These are phyloP conservation scores for Poicephalus gulielmi DNA, from an alignment of 2,113 vertebrate species.

Conservation along the genomic window DNA sequence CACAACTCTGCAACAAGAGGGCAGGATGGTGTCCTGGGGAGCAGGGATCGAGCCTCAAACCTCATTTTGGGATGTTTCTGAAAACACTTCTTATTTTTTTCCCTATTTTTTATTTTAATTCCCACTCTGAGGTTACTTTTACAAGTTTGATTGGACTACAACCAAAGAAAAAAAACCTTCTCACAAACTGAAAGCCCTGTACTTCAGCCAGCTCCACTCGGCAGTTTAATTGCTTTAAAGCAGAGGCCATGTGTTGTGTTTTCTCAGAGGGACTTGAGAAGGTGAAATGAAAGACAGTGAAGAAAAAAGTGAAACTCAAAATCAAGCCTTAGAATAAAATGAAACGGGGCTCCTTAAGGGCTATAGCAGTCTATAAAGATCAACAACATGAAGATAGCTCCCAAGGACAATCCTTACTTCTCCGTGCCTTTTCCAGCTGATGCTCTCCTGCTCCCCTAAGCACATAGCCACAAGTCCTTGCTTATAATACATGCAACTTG, in stretches of 20 bases:
- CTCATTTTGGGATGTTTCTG: neutral
- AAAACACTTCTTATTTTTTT: neutral
- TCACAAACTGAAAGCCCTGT: constrained; percentile 27
- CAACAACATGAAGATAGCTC: neutral
- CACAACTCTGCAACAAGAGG: neutral
- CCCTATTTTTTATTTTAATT: neutral
- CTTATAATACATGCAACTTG: neutral
- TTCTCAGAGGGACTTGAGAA: constrained; percentile 4
- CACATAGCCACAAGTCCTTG: neutral
- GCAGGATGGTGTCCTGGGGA: neutral
- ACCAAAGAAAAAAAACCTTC: neutral
- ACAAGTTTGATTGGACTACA: constrained; percentile 43
- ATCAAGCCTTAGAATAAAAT: neutral
- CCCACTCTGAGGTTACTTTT: constrained; percentile 33
- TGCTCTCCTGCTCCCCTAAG: neutral
- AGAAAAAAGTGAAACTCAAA: neutral
- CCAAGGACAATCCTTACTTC: neutral
- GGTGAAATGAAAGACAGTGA: constrained; percentile 27
- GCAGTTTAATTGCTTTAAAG: constrained; percentile 53
- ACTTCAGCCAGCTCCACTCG: constrained; percentile 50
- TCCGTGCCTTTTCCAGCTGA: neutral
- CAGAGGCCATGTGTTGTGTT: constrained; percentile 49
- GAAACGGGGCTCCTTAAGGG: neutral
- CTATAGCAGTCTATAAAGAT: neutral
- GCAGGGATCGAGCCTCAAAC: neutral